phyloP scores from a whole-genome alignment of 1,140 invertebrate species.

The Drosophila rhopaloa region DNA sequence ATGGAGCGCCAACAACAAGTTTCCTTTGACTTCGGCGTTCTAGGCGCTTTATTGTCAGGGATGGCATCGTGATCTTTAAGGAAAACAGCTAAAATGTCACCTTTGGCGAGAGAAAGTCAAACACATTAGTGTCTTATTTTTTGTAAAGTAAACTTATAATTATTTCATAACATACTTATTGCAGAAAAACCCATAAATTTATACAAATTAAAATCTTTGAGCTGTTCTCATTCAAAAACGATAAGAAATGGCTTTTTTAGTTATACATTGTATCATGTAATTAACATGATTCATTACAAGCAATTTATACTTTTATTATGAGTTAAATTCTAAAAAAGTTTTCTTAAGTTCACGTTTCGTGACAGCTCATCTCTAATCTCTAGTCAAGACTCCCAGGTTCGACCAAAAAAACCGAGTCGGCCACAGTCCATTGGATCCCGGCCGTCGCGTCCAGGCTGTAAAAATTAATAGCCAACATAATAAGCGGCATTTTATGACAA shows the following conservation, averaged over 20 bases:
- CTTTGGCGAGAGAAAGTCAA: too few species aligned
- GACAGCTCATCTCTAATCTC: slow-evolving; percentile 25
- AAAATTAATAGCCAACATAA: slow-evolving; percentile 83
- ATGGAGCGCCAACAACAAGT: slow-evolving; percentile 63
- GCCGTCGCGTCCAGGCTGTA: slow-evolving; percentile 70
- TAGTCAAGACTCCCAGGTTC: slow-evolving; percentile 19
- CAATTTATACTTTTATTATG: background rate
- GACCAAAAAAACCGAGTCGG: slow-evolving; percentile 14
- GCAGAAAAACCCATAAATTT: too few species aligned
- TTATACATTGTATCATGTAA: too few species aligned
- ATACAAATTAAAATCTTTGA: too few species aligned
- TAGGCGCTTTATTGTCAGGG: slow-evolving; percentile 12
- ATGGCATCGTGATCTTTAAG: slow-evolving; percentile 16
- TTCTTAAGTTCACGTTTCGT: background rate
- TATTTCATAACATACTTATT: too few species aligned
- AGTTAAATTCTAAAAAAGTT: background rate
- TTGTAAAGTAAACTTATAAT: too few species aligned
- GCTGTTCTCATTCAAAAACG: too few species aligned
- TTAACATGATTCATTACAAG: too few species aligned
- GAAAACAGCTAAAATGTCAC: background rate
- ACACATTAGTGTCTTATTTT: too few species aligned
- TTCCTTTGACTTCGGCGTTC: slow-evolving; percentile 37
- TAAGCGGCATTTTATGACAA: slow-evolving; percentile 82
- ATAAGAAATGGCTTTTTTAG: too few species aligned
- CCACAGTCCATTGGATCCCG: slow-evolving; percentile 45